Evolutionary conservation across 1,140 invertebrate species (phyloP), one percentile per base, ranked within the genome.

Genomic region (Drosophila jambulina): DNA sequence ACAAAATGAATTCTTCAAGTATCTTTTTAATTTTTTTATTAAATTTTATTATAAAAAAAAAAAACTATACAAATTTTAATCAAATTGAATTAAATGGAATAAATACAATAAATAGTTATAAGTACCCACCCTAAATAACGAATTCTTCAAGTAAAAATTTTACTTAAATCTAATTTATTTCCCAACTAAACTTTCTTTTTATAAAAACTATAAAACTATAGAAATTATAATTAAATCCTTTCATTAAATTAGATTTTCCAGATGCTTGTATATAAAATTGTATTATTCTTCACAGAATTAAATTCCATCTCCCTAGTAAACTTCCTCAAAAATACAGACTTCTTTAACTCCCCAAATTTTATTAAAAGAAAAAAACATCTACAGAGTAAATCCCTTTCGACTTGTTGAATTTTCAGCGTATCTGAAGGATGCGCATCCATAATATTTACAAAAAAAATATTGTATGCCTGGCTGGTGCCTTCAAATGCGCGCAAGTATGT

Each of bases 401-500:
- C 53, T 38, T 56, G 21, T 25, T 36, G 21, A 56, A 23, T 56
- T 48, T 48, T 15, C 10, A 3, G 1, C 3, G 21, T 25, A 21
- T 32, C 53, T 25, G 15, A 56, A 56, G 53, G 53, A 56, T 56
- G 25, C 53, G 21, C 36, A 38, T 32, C 53, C 61, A 48, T 27
- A 56, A 76, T 65, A 48, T 76, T 70, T 63, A 69, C 53, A 49
- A 51, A 3, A 49, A 46, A 40, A 51, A 49, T 38, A 60, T 68
- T 78, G 77, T 60, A 57, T 70, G 74, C 34, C 57, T 51, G 49
- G 43, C 67, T n/a, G 10, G 21, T 40, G 60, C 27, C 51, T 43
- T 59, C 34, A 40, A 60, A 48, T 64, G 59, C 21, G 51, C 45
- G 43, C 46, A 46, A 63, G 43, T 69, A 59, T 62, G 60, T 84